Evolutionary conservation across 2,113 vertebrate genomes (phyloP), one percentile per base, ranked within the genome.

Genomic region (Eleginops maclovinus): DNA sequence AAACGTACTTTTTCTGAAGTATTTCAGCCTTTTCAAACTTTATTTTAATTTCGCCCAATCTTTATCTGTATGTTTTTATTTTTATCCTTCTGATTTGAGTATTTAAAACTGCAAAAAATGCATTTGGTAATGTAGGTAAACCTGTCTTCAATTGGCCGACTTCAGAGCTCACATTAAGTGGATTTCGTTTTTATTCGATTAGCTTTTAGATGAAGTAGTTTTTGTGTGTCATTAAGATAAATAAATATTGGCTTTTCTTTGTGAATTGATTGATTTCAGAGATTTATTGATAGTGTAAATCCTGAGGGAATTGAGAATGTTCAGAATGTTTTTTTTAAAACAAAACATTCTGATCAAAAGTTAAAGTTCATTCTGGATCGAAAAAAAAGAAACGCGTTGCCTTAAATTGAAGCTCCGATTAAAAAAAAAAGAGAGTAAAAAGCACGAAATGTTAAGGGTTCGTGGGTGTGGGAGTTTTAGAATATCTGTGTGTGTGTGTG

Each of bases 401-500:
- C 95, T 94, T 95, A 95, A 91, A 94, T 93, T 95, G 94, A 95
- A 95, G 95, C 95, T 95, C 94, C 14, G n/a, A 22, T 50, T 92
- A 95, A 92, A 95, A 90, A 95, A 92, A 83, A 94, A 95, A 95
- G 15, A 44, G n/a, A 80, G n/a, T 94, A 95, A 95, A 46, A 24
- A 17, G 93, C 91, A 89, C 90, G 11, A 54, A 3, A 22, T 73
- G 68, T 24, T 50, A 9, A 24, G 7, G 15, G 68, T 71, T 7
- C 2, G 41, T 22, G 67, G 22, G 31, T 36, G 59, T 61, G 91
- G 22, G 96, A 95, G 95, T 91, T 93, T 89, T 89, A 93, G 95
- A 95, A 94, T 98, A 98, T 97, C 95, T 96, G 95, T 96, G 96
- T 96, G 95, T 10, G 0, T 61, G 41, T 53, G 21, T 28, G n/a